Base-by-base conservation (phyloP, 2,113 vertebrate genomes). In the Oreotragus oreotragus region DNA sequence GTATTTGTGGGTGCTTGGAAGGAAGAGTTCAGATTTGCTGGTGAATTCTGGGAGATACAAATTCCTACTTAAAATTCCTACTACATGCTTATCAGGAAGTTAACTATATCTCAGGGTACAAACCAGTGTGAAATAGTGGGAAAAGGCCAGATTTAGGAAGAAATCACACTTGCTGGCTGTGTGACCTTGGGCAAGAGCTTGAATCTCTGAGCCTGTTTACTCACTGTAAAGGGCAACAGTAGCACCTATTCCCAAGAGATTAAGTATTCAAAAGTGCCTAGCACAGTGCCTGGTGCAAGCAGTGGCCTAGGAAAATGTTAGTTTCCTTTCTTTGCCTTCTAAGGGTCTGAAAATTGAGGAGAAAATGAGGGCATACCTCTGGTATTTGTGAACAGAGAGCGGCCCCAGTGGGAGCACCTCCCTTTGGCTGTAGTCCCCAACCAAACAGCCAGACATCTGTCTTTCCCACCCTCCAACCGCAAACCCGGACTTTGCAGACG, bases 361-460 rank as follows among this genome's bases (percentile, higher is more conserved):
- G 88, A 91, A 96, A 97, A 97, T 84, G 93, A 98, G 88, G 84
- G 81, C 64, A 12, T 88, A 96, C 91, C 84, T 96, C 96, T 97
- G 96, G 96, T 92, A 96, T 97, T 96, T 97, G 92, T 85, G 79
- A 97, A 94, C 86, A 89, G 94, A 96, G 81, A 92, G 66, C 80
- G 51, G 33, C 76, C 95, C 77, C 39, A 96, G 64, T 76, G 94
- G 93, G 96, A 97, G 96, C 39, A 92, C 95, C 89, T 97, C 96
- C 96, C 96, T 97, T 93, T 97, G 93, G 97, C 96, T 94, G 39
- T 92, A 49, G 83, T 97, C 77, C 88, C 70, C 83, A 92, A 3
- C 79, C 79, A 93, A 43, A 58, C 95, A 57, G 90, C 84, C 95
- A 97, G 88, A 96, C 96, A 90, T 97, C 94, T 97, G 89, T 97